Conservation (phyloP, 2,113 vertebrate species). For the Pterocles gutturalis region DNA sequence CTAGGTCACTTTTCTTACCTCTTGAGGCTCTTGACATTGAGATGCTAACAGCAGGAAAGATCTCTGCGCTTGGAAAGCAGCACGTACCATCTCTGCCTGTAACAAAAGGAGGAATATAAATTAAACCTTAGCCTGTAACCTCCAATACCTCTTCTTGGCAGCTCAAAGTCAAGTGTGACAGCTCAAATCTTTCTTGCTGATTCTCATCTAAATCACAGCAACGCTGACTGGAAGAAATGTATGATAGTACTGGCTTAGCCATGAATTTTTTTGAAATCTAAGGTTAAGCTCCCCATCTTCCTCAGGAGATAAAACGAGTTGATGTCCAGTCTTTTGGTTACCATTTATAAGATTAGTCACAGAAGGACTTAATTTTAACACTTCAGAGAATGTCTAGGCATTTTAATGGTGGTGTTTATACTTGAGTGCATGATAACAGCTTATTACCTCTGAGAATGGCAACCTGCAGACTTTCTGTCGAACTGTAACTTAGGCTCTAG, state of each 20-base stretch:
- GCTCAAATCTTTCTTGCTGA: conserved; percentile 22
- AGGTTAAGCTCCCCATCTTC: neutral
- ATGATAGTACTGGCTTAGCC: neutral
- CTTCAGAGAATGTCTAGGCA: neutral
- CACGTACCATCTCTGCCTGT: conserved; percentile 93
- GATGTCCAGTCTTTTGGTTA: neutral
- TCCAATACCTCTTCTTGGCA: neutral
- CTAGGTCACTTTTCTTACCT: conserved; percentile 81
- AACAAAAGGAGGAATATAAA: conserved; percentile 40
- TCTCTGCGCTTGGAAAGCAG: conserved; percentile 89
- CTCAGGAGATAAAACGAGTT: neutral
- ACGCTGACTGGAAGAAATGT: neutral
- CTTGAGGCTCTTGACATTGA: conserved; percentile 88
- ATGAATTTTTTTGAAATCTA: neutral
- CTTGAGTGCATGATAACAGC: neutral
- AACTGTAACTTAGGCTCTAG: neutral
- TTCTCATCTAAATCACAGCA: conserved; percentile 40
- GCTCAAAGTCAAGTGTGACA: conserved; percentile 45
- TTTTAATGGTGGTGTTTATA: neutral
- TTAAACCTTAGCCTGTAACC: conserved; percentile 29
- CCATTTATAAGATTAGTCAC: neutral
- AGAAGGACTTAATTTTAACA: neutral
- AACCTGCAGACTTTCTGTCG: neutral
- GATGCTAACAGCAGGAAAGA: conserved; percentile 88
- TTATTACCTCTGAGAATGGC: neutral